Conservation (phyloP, 2,113 vertebrate species). For the Clupea harengus region DNA sequence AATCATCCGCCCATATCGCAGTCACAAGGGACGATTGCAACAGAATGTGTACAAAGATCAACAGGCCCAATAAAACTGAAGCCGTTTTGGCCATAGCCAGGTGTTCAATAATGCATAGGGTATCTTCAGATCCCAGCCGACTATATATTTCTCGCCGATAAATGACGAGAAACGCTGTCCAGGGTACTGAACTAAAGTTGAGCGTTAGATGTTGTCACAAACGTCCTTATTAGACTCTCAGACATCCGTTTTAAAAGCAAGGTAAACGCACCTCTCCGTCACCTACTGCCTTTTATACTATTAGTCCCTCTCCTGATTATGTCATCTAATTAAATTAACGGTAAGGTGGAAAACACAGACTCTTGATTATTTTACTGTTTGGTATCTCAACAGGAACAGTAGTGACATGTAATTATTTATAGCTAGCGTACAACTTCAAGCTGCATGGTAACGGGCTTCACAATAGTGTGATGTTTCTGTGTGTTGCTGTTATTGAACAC, state of each 20-base stretch:
- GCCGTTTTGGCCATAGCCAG: slow-evolving; percentile 23
- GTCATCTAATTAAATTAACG: neutral
- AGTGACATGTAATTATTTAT: too few species aligned
- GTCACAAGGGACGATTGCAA: neutral
- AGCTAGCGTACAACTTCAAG: too few species aligned
- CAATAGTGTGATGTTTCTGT: too few species aligned
- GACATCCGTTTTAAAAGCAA: neutral
- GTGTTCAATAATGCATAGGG: neutral
- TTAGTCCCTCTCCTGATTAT: slow-evolving; percentile 22
- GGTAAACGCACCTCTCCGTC: neutral
- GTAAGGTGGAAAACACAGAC: neutral
- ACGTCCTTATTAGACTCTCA: neutral
- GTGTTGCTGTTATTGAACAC: too few species aligned
- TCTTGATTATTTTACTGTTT: too few species aligned
- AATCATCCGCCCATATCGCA: neutral
- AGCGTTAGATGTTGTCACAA: neutral
- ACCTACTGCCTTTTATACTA: neutral
- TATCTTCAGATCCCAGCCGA: neutral
- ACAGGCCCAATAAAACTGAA: neutral
- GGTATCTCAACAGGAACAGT: too few species aligned
- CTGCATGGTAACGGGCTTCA: too few species aligned
- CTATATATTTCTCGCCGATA: neutral
- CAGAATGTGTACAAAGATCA: neutral
- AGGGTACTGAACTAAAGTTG: slow-evolving; percentile 28
- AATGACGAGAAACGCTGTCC: slow-evolving; percentile 20